Evolutionary conservation across 2,888 invertebrate species (phyloP).

Genomic region (Heterodera filipjevi): DNA sequence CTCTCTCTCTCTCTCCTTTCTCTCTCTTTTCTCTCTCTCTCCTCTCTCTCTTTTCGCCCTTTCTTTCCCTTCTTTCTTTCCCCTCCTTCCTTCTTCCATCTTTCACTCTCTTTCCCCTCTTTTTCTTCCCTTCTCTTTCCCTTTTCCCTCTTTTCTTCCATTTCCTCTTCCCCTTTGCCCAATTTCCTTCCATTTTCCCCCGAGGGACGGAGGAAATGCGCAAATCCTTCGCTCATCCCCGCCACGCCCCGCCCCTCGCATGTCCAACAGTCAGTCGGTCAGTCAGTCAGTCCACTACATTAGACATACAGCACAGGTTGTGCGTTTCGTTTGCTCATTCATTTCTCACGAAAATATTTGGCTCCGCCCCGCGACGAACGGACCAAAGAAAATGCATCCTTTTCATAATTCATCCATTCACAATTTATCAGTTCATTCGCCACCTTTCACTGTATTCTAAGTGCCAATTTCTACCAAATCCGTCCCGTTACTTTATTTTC

Average conservation of each 20-base stretch:
- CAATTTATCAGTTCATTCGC: neutral
- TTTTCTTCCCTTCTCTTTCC: neutral
- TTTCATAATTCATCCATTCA: neutral
- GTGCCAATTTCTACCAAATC: neutral
- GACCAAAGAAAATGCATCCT: neutral
- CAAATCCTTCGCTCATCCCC: conserved; percentile 4
- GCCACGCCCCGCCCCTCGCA: neutral
- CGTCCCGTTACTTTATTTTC: neutral
- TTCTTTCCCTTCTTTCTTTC: neutral
- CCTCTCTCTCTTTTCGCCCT: neutral
- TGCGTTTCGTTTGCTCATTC: neutral
- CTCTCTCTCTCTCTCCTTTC: neutral
- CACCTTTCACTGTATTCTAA: neutral
- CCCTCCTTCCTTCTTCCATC: neutral
- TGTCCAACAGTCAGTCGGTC: neutral
- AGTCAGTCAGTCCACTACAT: no score
- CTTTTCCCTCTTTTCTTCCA: neutral
- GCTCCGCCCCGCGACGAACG: conserved; percentile 2
- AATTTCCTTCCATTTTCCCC: neutral
- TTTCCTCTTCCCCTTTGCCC: neutral
- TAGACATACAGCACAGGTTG: neutral
- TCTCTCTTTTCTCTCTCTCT: neutral
- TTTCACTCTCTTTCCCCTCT: neutral
- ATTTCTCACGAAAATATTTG: neutral
- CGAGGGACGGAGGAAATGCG: neutral